Evolutionary conservation across 2,888 invertebrate genomes (phyloP), one percentile per base, ranked within the genome.

Genomic region (Antitype chi): DNA sequence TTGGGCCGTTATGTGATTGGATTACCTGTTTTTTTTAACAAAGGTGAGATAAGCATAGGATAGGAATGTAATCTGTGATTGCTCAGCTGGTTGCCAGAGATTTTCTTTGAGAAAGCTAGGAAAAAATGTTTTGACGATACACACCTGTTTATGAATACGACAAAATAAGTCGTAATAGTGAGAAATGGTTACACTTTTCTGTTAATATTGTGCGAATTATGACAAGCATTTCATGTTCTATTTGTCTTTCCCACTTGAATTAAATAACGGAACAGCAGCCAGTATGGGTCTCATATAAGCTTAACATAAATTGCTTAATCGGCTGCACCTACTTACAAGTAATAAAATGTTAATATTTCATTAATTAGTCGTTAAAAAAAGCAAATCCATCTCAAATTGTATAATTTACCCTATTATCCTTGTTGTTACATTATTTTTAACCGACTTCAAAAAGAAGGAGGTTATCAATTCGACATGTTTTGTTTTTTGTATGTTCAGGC

Each of bases 1-100:
- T 57, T 68, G 57, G 11, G 32, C 5, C 63, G 20, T 62, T 62
- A 38, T 67, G 9, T 62, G 7, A 62, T 62, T 52, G 62, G 67
- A 68, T 79, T 57, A 59, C 13, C 32, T 25, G 11, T 71, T 43
- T 71, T 43, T 47, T 47, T 0, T 69, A 23, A 20, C 17, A 76
- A 59, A 77, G 11, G 17, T 9, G n/a, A 6, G 9, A n/a, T 38
- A 49, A 11, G 1, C 8, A 8, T 2, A 9, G 23, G 47, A 11
- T 32, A 32, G 17, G 20, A 43, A 57, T 7, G 4, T 28, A n/a
- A 20, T 70, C 13, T 69, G 55, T 70, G 55, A 43, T 8, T 23
- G 15, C 43, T 68, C 7, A 23, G 43, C 43, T n/a, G 7, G 2
- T 17, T 38, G 15, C 9, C 15, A 25, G 43, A 74, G 15, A 23